A percentile compares a stretch with the other conserved stretches of the same genome.
Conservation (phyloP, 2,888 invertebrate species). For the Dyspetes luteomarginatus region DNA sequence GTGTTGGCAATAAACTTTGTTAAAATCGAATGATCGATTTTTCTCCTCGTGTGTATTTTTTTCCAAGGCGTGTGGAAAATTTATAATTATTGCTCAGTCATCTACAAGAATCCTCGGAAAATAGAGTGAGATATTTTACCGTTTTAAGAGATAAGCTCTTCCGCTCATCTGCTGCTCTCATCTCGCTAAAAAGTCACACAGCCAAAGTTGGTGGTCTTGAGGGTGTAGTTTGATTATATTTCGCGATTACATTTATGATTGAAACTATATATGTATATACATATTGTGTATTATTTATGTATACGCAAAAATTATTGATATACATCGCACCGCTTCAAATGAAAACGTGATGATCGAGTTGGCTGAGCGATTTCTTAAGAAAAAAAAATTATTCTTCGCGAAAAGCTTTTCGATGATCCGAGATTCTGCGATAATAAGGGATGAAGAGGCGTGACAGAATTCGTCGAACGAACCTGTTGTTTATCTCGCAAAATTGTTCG, state of each 20-base stretch:
- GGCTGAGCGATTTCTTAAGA: constrained; percentile 15
- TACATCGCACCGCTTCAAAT: background rate
- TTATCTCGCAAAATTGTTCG: background rate
- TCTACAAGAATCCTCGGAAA: background rate
- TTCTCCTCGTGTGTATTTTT: background rate
- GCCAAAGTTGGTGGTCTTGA: background rate
- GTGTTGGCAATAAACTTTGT: too few relatives aligned
- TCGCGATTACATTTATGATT: background rate
- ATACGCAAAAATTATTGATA: background rate
- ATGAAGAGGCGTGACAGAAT: background rate
- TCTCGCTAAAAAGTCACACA: background rate
- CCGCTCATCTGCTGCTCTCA: background rate
- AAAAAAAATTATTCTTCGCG: background rate
- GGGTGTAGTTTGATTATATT: background rate
- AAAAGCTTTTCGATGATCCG: background rate
- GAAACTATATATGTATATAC: too few relatives aligned
- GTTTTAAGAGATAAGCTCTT: background rate
- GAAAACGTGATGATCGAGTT: constrained; percentile 14
- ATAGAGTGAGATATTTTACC: background rate
- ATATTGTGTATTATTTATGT: too few relatives aligned
- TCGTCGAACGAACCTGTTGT: background rate
- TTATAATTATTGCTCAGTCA: background rate
- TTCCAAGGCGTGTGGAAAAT: background rate
- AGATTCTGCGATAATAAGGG: background rate
- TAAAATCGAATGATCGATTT: background rate